phyloP scores from a whole-genome alignment of 2,888 invertebrate species.

The Drosophila nigritarsus region DNA sequence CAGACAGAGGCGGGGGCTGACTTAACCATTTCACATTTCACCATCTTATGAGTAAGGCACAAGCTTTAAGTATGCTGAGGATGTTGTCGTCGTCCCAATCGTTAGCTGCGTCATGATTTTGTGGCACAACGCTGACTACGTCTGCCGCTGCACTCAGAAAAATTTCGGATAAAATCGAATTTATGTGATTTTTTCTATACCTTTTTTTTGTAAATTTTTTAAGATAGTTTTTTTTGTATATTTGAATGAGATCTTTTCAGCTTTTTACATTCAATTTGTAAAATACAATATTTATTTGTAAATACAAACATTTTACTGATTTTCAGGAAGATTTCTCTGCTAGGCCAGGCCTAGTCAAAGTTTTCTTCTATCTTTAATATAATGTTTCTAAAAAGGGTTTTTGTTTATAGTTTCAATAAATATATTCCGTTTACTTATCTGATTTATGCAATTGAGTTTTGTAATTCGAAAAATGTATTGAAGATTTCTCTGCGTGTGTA shows the following conservation, averaged over 20 bases:
- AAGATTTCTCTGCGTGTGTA: neutral
- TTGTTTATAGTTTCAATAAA: neutral
- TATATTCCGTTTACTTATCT: neutral
- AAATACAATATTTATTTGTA: neutral
- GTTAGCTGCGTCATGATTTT: slow-evolving; percentile 53
- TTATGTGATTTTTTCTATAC: neutral
- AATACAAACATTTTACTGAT: neutral
- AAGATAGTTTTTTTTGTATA: too few relatives aligned
- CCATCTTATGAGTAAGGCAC: slow-evolving; percentile 61
- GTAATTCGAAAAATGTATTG: neutral
- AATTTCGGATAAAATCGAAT: neutral
- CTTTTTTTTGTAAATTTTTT: too few relatives aligned
- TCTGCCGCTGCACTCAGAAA: neutral
- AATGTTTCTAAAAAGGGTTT: neutral
- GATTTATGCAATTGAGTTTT: neutral
- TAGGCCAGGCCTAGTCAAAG: neutral
- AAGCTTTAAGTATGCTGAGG: slow-evolving; percentile 69
- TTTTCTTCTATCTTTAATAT: neutral
- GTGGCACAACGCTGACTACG: slow-evolving; percentile 1
- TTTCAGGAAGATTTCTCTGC: neutral
- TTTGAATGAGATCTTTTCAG: neutral
- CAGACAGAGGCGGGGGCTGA: slow-evolving; percentile 2
- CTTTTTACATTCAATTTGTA: neutral
- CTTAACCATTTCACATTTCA: slow-evolving; percentile 73
- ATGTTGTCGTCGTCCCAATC: slow-evolving; percentile 52